Evolutionary conservation across 2,888 invertebrate genomes (phyloP).

Genomic region (Polydesmus complanatus): DNA sequence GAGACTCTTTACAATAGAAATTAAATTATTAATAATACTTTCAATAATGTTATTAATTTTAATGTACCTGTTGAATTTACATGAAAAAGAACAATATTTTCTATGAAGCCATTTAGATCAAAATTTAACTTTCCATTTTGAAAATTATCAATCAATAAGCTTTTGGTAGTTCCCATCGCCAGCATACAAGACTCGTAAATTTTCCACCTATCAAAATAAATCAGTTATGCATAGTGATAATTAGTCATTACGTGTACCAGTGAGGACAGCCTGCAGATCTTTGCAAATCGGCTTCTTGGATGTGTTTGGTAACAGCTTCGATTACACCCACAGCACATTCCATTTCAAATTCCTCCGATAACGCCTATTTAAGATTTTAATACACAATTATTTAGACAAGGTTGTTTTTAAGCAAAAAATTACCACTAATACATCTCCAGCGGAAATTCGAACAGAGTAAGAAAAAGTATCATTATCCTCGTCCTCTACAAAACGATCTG

Average conservation of each 20-base stretch:
- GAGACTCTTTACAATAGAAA: constrained; percentile 19
- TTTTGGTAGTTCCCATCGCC: constrained; percentile 43
- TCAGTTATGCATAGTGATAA: too few relatives aligned
- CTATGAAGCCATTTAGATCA: constrained; percentile 34
- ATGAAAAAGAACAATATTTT: constrained; percentile 39
- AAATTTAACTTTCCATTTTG: constrained; percentile 30
- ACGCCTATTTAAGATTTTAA: neutral
- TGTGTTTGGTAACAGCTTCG: constrained; percentile 44
- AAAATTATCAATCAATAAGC: constrained; percentile 33
- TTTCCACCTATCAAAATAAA: constrained; percentile 43
- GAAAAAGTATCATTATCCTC: constrained; percentile 49
- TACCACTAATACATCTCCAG: constrained; percentile 47
- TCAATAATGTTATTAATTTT: constrained; percentile 14
- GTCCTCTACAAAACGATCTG: constrained; percentile 53
- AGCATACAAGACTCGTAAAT: constrained; percentile 49
- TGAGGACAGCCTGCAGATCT: constrained; percentile 33
- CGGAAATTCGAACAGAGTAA: constrained; percentile 49
- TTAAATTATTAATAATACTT: neutral
- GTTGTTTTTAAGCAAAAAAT: neutral
- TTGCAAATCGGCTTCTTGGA: constrained; percentile 42
- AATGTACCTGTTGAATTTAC: constrained; percentile 34
- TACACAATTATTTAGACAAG: neutral
- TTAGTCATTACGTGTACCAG: constrained; percentile 26
- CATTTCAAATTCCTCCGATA: constrained; percentile 38
- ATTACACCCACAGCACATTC: constrained; percentile 43